These are phyloP conservation scores for Prosopocoilus inquinatus DNA, from an alignment of 2,888 invertebrate genomes.

Conservation along the genomic window DNA sequence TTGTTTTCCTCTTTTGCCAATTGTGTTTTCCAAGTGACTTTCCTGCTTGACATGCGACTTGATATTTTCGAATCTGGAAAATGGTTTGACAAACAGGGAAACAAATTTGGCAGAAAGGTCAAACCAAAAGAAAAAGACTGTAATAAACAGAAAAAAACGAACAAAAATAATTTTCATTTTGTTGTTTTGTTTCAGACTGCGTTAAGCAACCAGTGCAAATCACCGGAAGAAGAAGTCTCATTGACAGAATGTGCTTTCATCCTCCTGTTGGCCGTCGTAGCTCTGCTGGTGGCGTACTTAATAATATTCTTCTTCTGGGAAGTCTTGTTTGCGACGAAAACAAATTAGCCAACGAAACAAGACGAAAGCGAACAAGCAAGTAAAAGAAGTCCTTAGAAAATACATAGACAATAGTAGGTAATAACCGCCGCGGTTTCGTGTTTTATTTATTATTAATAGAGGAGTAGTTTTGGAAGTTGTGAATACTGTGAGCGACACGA, in stretches of 20 bases:
- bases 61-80: too few species aligned
- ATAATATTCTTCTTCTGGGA: constrained; percentile 24
- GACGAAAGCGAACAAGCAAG: neutral
- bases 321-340: constrained; percentile 14
- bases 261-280: constrained; percentile 39
- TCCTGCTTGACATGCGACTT: too few species aligned
- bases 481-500: too few species aligned
- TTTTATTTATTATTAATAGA: neutral
- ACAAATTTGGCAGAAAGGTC: too few species aligned
- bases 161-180: neutral
- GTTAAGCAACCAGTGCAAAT: constrained; percentile 47
- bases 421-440: neutral
- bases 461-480: too few species aligned
- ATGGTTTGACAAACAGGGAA: too few species aligned
- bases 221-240: constrained; percentile 46
- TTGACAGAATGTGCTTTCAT: constrained; percentile 44
- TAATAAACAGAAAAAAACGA: too few species aligned
- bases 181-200: constrained; percentile 45
- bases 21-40: too few species aligned
- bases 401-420: neutral
- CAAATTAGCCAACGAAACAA: neutral
- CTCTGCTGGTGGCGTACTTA: constrained; percentile 44
- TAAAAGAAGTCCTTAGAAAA: neutral
- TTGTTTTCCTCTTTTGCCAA: too few species aligned
- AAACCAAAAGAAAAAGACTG: too few species aligned